These are phyloP conservation scores for Nebria ingens DNA, from an alignment of 1,140 invertebrate genomes.

Conservation along the genomic window DNA sequence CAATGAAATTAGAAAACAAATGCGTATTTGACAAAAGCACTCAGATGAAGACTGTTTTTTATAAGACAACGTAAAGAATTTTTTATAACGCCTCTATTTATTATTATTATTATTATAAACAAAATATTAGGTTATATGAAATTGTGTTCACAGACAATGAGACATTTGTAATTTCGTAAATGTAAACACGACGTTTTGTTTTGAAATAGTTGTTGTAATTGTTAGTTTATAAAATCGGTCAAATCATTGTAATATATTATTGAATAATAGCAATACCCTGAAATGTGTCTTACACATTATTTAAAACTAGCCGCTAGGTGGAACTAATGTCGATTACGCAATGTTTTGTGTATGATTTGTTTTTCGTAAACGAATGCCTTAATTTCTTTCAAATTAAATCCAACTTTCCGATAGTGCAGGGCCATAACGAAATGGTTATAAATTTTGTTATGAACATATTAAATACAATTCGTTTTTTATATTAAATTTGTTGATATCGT, in stretches of 20 bases:
- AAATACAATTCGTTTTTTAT: too few relatives aligned
- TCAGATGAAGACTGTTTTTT: not conserved
- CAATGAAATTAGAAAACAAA: not conserved
- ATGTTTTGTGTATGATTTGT: too few relatives aligned
- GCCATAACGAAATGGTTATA: too few relatives aligned
- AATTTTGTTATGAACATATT: too few relatives aligned
- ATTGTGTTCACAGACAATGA: not conserved
- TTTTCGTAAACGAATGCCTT: too few relatives aligned
- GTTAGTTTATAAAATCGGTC: not conserved
- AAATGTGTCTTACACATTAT: not conserved
- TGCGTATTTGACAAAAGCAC: not conserved
- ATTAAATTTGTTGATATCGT: too few relatives aligned
- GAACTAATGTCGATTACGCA: not conserved
- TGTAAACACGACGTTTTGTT: not conserved
- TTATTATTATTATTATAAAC: not conserved
- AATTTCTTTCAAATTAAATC: too few relatives aligned
- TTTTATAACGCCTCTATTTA: not conserved
- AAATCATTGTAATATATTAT: conserved; percentile 4
- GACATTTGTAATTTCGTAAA: not conserved
- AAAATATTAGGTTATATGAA: not conserved
- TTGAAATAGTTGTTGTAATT: not conserved
- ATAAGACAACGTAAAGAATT: not conserved
- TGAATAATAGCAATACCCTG: not conserved
- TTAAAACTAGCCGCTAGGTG: not conserved
- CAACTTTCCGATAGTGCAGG: too few relatives aligned